Evolutionary conservation across 2,888 invertebrate genomes (phyloP).

Genomic region (Azorinus chamasolen): DNA sequence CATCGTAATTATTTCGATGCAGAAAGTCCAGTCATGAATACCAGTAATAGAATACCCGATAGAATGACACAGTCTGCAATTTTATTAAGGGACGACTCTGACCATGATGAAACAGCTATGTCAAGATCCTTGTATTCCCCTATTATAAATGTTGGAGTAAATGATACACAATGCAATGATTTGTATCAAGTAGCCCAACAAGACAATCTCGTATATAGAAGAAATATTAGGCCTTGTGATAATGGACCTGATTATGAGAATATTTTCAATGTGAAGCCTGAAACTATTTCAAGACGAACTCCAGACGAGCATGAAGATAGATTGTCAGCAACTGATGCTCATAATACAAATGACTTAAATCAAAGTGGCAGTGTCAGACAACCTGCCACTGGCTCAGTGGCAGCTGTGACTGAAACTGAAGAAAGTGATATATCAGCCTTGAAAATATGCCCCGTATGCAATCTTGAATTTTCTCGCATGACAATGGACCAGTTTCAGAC

Average conservation of each 20-base stretch:
- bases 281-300: no score
- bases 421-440: conserved; percentile 36
- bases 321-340: no score
- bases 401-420: conserved; percentile 1
- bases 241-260: conserved; percentile 59
- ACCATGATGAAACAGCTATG: conserved; percentile 5
- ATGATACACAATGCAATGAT: neutral
- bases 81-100: conserved; percentile 9
- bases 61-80: conserved; percentile 61
- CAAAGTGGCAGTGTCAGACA: no score
- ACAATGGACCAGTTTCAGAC: conserved; percentile 80
- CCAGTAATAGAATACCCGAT: conserved; percentile 18
- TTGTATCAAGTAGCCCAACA: neutral
- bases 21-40: neutral
- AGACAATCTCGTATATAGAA: neutral
- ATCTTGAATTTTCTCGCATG: conserved; percentile 71
- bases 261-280: conserved; percentile 11
- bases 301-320: no score
- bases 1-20: neutral
- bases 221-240: neutral
- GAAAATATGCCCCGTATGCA: conserved; percentile 78
- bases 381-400: no score
- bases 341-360: no score
- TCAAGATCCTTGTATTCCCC: conserved; percentile 15
- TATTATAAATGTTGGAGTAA: neutral